Evolutionary conservation across 1,140 invertebrate genomes (phyloP).

Genomic region (Ceratina calcarata): DNA sequence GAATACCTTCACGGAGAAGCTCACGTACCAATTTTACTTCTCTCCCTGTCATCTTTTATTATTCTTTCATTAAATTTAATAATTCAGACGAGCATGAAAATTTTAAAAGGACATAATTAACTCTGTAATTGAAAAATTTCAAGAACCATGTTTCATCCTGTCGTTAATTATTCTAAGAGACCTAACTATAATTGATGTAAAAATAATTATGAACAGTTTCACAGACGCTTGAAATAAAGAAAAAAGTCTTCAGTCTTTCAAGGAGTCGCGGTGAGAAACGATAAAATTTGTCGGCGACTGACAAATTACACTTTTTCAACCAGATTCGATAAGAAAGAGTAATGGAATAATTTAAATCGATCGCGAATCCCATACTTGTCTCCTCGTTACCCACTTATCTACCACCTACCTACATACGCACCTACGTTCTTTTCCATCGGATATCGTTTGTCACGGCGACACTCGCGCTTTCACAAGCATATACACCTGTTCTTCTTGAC

Average conservation of each 20-base stretch:
- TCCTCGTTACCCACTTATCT: slow-evolving; percentile 29
- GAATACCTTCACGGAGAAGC: too few species aligned
- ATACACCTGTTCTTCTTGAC: slow-evolving; percentile 49
- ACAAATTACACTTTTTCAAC: background rate
- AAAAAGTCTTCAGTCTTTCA: background rate
- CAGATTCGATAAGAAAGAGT: background rate
- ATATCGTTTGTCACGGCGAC: slow-evolving; percentile 19
- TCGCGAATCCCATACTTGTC: slow-evolving; percentile 18
- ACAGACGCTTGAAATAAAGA: background rate
- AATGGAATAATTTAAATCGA: slow-evolving; percentile 25
- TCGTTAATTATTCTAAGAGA: too few species aligned
- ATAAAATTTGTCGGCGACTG: background rate
- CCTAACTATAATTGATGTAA: too few species aligned
- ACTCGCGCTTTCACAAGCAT: slow-evolving; percentile 44
- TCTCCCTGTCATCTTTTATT: too few species aligned
- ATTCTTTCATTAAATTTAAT: too few species aligned
- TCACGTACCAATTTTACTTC: too few species aligned
- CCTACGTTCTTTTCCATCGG: slow-evolving; percentile 16
- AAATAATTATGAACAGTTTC: too few species aligned
- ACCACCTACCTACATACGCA: slow-evolving; percentile 5
- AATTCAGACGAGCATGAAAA: too few species aligned
- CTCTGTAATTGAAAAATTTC: too few species aligned
- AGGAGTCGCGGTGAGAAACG: background rate
- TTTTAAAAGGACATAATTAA: too few species aligned
- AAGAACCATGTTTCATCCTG: too few species aligned